Percentiles rank a stretch among this genome's conserved stretches.
phyloP scores from a whole-genome alignment of 2,797 vertebrate species.

The Lithobates sylvaticus region DNA sequence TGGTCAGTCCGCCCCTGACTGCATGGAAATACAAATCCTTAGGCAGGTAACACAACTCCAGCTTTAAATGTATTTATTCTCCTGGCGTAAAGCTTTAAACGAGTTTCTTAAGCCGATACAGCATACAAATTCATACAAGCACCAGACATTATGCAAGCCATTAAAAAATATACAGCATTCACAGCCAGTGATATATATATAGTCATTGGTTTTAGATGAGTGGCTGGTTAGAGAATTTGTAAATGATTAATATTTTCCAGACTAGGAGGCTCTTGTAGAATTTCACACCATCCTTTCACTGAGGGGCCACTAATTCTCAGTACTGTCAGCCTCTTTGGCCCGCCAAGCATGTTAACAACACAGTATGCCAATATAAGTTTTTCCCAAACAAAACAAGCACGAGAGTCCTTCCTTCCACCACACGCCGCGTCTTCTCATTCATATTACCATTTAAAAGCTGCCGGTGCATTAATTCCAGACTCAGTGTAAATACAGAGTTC shows the following conservation, averaged over 20 bases:
- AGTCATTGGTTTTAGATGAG: not conserved
- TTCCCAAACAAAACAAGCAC: constrained; percentile 47
- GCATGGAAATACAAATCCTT: too few relatives aligned
- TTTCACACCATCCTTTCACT: not conserved
- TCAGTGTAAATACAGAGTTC: constrained; percentile 65
- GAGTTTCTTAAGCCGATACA: too few relatives aligned
- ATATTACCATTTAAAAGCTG: constrained; percentile 68
- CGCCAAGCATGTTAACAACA: constrained; percentile 16
- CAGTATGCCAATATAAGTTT: constrained; percentile 15
- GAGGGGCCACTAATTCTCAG: not conserved
- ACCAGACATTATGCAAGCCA: too few relatives aligned
- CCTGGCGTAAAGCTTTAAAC: too few relatives aligned
- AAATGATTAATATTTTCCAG: constrained; percentile 6
- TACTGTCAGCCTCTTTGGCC: constrained; percentile 11
- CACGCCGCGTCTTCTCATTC: constrained; percentile 52
- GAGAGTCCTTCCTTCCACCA: constrained; percentile 33
- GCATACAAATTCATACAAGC: too few relatives aligned
- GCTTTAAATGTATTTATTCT: too few relatives aligned
- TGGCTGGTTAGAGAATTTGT: not conserved
- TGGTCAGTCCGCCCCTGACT: too few relatives aligned
- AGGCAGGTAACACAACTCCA: too few relatives aligned
- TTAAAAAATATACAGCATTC: too few relatives aligned
- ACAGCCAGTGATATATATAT: too few relatives aligned
- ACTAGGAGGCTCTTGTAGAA: constrained; percentile 9
- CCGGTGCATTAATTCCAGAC: constrained; percentile 70